Percentiles rank a stretch among this genome's conserved stretches.
phyloP scores from a whole-genome alignment of 2,888 invertebrate genomes.

The Hyalella azteca region DNA sequence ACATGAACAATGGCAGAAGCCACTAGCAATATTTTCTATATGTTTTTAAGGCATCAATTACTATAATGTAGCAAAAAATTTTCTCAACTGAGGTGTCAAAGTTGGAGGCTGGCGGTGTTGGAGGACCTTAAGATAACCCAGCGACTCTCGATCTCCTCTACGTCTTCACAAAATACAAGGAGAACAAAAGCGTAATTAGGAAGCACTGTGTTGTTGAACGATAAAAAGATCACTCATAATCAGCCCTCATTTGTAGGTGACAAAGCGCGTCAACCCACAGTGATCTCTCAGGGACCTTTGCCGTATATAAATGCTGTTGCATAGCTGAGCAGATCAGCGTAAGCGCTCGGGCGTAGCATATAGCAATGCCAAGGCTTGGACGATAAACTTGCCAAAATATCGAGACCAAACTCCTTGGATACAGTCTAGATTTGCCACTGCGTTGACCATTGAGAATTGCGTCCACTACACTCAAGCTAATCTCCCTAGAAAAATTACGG shows the following conservation, averaged over 20 bases:
- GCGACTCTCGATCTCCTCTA: neutral
- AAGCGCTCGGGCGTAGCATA: slow-evolving; percentile 4
- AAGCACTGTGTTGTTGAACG: slow-evolving; percentile 1
- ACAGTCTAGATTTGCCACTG: too few relatives aligned
- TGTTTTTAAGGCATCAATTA: too few relatives aligned
- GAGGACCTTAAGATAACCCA: slow-evolving; percentile 11
- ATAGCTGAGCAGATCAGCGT: neutral
- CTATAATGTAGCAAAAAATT: too few relatives aligned
- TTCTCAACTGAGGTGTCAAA: too few relatives aligned
- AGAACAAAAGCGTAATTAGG: slow-evolving; percentile 23
- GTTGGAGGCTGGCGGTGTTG: too few relatives aligned
- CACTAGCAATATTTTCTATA: too few relatives aligned
- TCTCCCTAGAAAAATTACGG: too few relatives aligned
- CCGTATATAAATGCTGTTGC: neutral
- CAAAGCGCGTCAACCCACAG: neutral
- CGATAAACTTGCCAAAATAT: too few relatives aligned
- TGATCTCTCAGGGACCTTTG: neutral
- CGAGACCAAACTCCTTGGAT: too few relatives aligned
- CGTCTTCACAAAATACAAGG: neutral
- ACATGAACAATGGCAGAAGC: too few relatives aligned
- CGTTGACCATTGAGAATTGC: too few relatives aligned
- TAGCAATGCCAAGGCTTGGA: neutral
- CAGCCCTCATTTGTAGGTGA: slow-evolving; percentile 32
- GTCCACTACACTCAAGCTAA: too few relatives aligned
- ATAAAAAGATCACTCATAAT: slow-evolving; percentile 18